These are phyloP conservation scores for Aegypius monachus DNA, from an alignment of 2,113 vertebrate species.

Conservation along the genomic window DNA sequence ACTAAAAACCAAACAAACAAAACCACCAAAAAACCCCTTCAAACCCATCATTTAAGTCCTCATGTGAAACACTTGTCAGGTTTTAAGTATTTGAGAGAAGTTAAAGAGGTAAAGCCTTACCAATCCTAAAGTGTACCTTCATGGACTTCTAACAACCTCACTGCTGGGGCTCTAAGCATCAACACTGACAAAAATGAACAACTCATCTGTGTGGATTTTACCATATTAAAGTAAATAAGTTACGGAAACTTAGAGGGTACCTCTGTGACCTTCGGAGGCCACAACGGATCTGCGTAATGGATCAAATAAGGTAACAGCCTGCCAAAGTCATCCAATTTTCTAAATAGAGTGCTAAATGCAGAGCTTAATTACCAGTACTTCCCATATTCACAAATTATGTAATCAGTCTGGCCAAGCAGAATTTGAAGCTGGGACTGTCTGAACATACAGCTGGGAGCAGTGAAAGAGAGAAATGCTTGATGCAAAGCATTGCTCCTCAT, in stretches of 20 bases:
- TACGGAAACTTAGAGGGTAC: not conserved
- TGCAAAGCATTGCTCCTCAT: not conserved
- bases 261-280: not conserved
- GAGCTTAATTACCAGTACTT: constrained; percentile 19
- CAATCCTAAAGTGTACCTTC: not conserved
- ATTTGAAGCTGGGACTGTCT: not conserved
- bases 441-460: not conserved
- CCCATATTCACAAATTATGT: not conserved
- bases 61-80: not conserved
- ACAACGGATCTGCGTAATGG: not conserved
- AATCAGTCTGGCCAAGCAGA: not conserved
- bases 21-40: not conserved
- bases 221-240: not conserved
- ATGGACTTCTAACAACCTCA: not conserved
- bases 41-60: not conserved
- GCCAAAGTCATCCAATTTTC: not conserved
- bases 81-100: not conserved
- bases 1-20: not conserved
- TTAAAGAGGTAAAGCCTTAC: not conserved
- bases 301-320: not conserved
- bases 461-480: not conserved
- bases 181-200: not conserved
- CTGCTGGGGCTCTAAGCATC: not conserved
- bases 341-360: not conserved
- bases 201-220: not conserved